phyloP scores from a whole-genome alignment of 2,797 vertebrate species.

The Urocyon cinereoargenteus region DNA sequence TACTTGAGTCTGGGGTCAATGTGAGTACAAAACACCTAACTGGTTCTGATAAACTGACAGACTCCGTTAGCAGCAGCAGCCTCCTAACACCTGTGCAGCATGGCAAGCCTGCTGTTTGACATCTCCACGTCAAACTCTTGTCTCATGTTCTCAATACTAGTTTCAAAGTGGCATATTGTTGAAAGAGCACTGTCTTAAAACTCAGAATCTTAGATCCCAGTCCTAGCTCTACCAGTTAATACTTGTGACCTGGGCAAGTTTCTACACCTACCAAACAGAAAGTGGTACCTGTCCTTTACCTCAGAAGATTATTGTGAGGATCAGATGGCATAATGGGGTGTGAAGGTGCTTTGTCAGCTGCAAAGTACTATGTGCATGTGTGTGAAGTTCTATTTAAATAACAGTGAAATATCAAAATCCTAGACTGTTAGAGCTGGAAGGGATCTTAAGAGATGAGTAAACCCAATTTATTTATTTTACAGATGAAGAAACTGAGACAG shows the following conservation, averaged over 20 bases:
- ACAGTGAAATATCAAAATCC: not conserved
- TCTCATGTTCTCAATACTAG: not conserved
- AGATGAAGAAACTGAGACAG: slow-evolving; percentile 6
- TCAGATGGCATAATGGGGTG: not conserved
- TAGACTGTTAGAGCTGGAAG: not conserved
- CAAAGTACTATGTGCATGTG: not conserved
- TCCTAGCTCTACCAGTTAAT: not conserved
- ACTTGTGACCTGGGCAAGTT: not conserved
- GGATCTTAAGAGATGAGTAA: not conserved
- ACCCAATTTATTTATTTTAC: slow-evolving; percentile 13
- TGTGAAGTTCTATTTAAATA: not conserved
- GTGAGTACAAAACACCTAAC: not conserved
- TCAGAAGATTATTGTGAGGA: not conserved
- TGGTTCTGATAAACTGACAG: not conserved
- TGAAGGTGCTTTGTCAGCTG: not conserved
- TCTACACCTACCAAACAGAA: not conserved
- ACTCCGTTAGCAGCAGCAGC: not conserved
- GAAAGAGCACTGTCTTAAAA: not conserved
- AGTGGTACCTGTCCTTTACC: not conserved
- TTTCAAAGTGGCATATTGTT: not conserved
- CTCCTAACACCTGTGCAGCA: not conserved
- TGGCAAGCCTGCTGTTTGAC: not conserved
- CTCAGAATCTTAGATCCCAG: not conserved
- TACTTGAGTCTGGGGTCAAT: not conserved
- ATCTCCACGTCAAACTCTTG: not conserved